These are phyloP conservation scores for Menura novaehollandiae DNA, from an alignment of 2,113 vertebrate species.

Conservation along the genomic window DNA sequence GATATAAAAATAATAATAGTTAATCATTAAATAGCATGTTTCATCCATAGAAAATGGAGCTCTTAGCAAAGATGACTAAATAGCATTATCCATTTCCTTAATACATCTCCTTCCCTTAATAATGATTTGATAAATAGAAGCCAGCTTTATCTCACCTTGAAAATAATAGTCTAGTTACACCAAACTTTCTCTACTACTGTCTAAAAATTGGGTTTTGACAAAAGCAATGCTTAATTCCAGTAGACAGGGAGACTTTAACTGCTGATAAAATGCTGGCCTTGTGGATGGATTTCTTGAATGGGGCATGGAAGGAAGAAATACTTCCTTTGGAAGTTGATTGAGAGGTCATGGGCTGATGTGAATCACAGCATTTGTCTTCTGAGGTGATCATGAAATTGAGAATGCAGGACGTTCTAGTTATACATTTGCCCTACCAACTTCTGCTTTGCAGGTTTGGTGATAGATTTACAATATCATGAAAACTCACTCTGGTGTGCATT, in stretches of 20 bases:
- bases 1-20: conserved; percentile 29
- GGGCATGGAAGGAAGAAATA: not conserved
- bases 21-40: conserved; percentile 22
- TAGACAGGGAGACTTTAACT: not conserved
- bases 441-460: not conserved
- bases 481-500: not conserved
- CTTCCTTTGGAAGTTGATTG: not conserved
- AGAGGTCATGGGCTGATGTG: not conserved
- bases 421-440: not conserved
- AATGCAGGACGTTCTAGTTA: not conserved
- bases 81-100: not conserved
- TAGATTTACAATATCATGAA: not conserved
- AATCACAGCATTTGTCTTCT: not conserved
- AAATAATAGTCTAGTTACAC: not conserved
- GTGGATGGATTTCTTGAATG: not conserved
- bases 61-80: conserved; percentile 26
- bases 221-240: not conserved
- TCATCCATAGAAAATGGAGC: conserved; percentile 4
- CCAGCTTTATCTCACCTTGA: not conserved
- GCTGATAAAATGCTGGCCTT: not conserved
- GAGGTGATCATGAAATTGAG: not conserved
- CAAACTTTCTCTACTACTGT: not conserved
- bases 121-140: not conserved
- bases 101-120: not conserved
- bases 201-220: not conserved